Evolutionary conservation across 2,113 vertebrate genomes (phyloP).

Genomic region (Sterna hirundo): DNA sequence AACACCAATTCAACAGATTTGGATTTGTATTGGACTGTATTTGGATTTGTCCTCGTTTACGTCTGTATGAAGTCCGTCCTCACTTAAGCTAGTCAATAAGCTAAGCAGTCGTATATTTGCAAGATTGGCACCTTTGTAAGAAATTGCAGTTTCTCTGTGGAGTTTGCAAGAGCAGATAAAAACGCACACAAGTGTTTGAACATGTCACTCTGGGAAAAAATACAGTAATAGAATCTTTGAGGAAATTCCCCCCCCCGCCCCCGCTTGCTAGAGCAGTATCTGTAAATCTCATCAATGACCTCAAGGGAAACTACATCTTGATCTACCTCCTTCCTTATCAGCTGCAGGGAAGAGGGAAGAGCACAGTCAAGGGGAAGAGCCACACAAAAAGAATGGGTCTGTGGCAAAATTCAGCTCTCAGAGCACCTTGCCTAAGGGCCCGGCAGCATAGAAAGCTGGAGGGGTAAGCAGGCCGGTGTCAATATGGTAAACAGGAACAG

Average conservation of each 20-base stretch:
- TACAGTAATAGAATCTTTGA: background rate
- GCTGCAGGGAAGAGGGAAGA: background rate
- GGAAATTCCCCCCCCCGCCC: too few relatives aligned
- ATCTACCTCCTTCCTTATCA: background rate
- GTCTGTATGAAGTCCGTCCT: background rate
- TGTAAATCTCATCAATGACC: background rate
- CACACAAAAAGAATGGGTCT: background rate
- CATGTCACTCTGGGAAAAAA: background rate
- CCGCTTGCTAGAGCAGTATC: background rate
- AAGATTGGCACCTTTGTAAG: background rate
- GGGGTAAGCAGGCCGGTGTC: background rate
- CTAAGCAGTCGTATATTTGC: background rate
- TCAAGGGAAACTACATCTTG: background rate
- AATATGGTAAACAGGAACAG: background rate
- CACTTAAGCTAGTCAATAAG: background rate
- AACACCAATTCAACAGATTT: background rate
- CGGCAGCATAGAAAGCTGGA: background rate
- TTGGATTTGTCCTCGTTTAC: background rate
- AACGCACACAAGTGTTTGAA: background rate
- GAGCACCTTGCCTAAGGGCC: background rate
- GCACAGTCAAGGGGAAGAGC: background rate
- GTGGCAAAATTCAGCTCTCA: background rate
- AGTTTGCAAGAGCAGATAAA: background rate
- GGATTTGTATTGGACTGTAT: background rate
- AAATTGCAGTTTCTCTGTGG: background rate